Evolutionary conservation across 2,113 vertebrate genomes (phyloP), one percentile per base, ranked within the genome.

Genomic region (Lepisosteus oculatus): DNA sequence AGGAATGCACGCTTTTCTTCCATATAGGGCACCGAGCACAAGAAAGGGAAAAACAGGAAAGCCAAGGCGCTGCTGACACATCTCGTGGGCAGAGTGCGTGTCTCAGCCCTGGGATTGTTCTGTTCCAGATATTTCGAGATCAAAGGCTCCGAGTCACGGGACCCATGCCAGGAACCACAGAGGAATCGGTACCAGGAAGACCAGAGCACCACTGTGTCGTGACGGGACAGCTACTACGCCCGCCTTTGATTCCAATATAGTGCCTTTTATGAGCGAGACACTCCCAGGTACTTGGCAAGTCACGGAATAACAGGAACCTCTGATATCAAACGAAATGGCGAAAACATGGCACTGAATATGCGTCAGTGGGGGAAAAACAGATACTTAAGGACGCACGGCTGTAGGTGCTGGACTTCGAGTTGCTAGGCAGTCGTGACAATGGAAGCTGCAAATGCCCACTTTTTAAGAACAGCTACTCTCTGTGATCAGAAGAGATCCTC

Each of bases 11-110:
- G 29, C 29, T 29, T 29, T 29, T 6, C 14, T 73, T 45, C 61
- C 67, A 42, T 69, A 29, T 62, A 73, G 68, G 69, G 70, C 65
- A 65, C 42, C 61, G 68, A 54, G 67, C 67, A 61, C 59, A 64
- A 71, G 73, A 42, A 42, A 68, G 54, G 61, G 76, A 77, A 77
- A 74, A 80, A 77, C 78, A 80, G 78, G 76, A 80, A 80, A 72
- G 41, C 76, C 69, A 51, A 68, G 44, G 61, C 56, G 68, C 62
- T 44, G 67, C 65, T 65, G 64, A 64, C 74, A 75, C 74, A 65
- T 74, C 71, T 72, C 62, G 43, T 61, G 67, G 68, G 61, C 11
- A 55, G 51, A 63, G 43, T 66, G 47, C 55, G 17, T 8, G 14
- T 8, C 2, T 11, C 56, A 42, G 41, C 1, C 11, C 43, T 2